Conservation (phyloP, 92 coral and sea anemone species). For the Nematostella vectensis region DNA sequence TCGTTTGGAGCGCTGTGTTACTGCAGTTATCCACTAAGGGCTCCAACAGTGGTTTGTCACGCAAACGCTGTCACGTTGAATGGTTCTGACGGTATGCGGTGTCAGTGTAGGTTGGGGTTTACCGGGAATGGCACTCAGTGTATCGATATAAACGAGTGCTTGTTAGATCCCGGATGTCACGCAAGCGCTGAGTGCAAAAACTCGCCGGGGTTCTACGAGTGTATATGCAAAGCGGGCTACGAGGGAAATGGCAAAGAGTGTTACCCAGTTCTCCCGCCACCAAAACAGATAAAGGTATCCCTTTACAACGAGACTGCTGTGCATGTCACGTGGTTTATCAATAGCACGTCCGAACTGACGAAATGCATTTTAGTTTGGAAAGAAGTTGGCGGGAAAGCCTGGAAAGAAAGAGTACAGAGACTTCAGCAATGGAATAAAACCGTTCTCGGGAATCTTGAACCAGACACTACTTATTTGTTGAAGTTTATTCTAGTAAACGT, state of each 20-base stretch:
- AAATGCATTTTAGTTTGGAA: background rate
- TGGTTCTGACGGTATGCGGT: background rate
- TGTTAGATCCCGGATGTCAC: conserved; percentile 7
- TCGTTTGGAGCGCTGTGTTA: conserved; percentile 2
- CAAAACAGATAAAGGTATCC: background rate
- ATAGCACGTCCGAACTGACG: background rate
- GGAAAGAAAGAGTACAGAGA: background rate
- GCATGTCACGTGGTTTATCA: conserved; percentile 4
- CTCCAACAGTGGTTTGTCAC: conserved; percentile 1
- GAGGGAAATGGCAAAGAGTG: conserved; percentile 27
- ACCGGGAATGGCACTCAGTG: conserved; percentile 15
- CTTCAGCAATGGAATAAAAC: background rate
- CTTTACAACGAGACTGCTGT: background rate
- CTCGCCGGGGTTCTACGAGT: conserved; percentile 18
- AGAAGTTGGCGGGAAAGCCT: background rate
- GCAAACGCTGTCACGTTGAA: background rate
- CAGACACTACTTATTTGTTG: conserved; percentile 6
- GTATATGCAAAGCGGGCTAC: conserved; percentile 20
- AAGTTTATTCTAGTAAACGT: background rate
- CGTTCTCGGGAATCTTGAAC: background rate
- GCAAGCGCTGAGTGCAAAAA: conserved; percentile 16
- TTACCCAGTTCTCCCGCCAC: conserved; percentile 6
- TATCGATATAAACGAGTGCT: conserved; percentile 23
- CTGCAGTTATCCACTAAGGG: conserved; percentile 1
- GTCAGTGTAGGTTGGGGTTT: conserved; percentile 5